Conservation (phyloP, 1,140 invertebrate genomes). For the Zaprionus tsacasi region DNA sequence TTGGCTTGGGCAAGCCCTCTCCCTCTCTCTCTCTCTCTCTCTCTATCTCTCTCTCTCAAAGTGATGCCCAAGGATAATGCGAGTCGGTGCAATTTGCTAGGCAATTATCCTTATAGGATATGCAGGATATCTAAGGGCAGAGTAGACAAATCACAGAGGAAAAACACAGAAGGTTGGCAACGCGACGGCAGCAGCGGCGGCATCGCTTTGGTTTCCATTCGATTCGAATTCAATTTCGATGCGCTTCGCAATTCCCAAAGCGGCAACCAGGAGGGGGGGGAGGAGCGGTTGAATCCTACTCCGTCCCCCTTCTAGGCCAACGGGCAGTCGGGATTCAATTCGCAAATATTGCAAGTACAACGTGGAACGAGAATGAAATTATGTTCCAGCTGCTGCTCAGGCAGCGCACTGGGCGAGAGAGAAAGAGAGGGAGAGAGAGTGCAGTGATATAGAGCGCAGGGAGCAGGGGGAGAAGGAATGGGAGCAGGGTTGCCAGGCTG, state of each 20-base stretch:
- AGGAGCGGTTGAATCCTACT: not conserved
- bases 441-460: no score
- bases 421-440: not conserved
- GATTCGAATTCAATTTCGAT: conserved; percentile 72
- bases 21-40: conserved; percentile 2
- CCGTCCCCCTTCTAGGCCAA: not conserved
- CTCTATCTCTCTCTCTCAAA: conserved; percentile 13
- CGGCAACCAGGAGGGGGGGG: conserved; percentile 10
- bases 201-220: conserved; percentile 41
- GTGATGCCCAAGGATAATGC: conserved; percentile 47
- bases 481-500: not conserved
- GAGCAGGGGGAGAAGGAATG: not conserved
- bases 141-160: conserved; percentile 12
- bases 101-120: conserved; percentile 34
- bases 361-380: conserved; percentile 62
- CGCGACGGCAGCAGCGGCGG: conserved; percentile 6
- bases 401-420: not conserved
- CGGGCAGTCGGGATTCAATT: conserved; percentile 58
- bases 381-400: conserved; percentile 56
- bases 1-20: not conserved
- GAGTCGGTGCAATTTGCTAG: conserved; percentile 41
- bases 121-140: not conserved
- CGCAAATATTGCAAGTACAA: conserved; percentile 60
- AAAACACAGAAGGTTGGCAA: not conserved
- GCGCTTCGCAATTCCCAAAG: conserved; percentile 50